Evolutionary conservation across 2,113 vertebrate genomes (phyloP).

Genomic region (Panthera uncia): DNA sequence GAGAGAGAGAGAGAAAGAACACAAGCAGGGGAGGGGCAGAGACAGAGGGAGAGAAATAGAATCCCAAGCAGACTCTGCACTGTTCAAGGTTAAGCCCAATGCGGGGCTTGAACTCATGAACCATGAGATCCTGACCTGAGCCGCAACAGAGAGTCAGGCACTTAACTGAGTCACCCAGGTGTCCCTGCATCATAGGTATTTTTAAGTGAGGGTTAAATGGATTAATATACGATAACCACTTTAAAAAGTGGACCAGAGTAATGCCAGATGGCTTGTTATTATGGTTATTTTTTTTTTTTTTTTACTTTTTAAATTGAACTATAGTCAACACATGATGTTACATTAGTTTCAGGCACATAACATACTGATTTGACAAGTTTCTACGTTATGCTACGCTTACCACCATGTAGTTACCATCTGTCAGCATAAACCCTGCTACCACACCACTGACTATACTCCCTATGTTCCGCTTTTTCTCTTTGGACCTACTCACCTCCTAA

Average conservation of each 20-base stretch:
- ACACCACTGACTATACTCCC: neutral
- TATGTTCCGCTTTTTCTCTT: neutral
- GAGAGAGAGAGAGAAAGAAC: too few relatives aligned
- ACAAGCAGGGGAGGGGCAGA: too few relatives aligned
- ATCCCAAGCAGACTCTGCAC: too few relatives aligned
- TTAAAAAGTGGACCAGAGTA: neutral
- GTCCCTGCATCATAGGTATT: neutral
- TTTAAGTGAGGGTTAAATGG: neutral
- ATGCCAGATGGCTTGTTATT: neutral
- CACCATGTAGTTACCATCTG: neutral
- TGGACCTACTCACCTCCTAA: neutral
- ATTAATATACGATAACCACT: neutral
- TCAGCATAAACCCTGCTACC: neutral
- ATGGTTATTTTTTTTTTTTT: neutral
- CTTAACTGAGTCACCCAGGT: too few relatives aligned
- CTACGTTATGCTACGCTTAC: neutral
- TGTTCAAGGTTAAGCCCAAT: too few relatives aligned
- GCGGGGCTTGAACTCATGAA: too few relatives aligned
- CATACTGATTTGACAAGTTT: neutral
- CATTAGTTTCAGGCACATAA: neutral
- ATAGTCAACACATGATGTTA: neutral
- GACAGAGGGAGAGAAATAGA: too few relatives aligned
- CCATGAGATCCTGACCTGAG: too few relatives aligned
- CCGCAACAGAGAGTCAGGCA: too few relatives aligned
- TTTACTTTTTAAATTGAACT: neutral